Evolutionary conservation across 2,113 vertebrate genomes (phyloP), one percentile per base, ranked within the genome.

Genomic region (Oenanthe oenanthe): DNA sequence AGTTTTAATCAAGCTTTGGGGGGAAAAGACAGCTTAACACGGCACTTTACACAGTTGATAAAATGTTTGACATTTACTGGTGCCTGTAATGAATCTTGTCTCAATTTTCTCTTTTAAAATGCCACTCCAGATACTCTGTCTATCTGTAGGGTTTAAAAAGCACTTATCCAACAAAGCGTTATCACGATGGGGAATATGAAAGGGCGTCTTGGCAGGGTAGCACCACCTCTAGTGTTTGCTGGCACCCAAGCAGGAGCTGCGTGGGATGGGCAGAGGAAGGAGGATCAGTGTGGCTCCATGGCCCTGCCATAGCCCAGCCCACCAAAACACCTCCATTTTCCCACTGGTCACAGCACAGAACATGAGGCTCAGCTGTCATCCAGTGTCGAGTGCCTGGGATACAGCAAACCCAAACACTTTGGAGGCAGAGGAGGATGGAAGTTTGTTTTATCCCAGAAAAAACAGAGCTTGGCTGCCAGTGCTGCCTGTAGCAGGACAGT

Each of bases 11-110:
- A 95, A 96, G 95, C 88, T 97, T 96, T 86, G 79, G 89, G 93
- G 82, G 70, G 57, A 43, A 86, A 92, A 96, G 80, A 77, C 92
- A 87, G 95, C 97, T 95, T 96, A 95, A 91, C 96, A 85, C 6
- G 61, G 88, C 75, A 74, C 97, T 95, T 97, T 87, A 77, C 88
- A 76, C 81, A 75, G 97, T 73, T 89, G 97, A 96, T 96, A 96
- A 92, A 96, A 96, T 93, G 97, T 97, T 92, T 97, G 98, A 97
- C 97, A 97, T 98, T 98, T 97, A 86, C 92, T 72, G 84, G 93
- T 95, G 93, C 80, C 96, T 73, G 66, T 82, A 61, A 93, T 70
- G 94, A 95, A 93, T 95, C 97, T 96, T 91, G 96, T 96, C 96
- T 95, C 85, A 94, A 93, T 94, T 95, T 96, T 94, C 93, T 56